A percentile compares a stretch with the other conserved stretches of the same genome.
phyloP scores from a whole-genome alignment of 2,113 vertebrate species.

The Saguinus imperator region DNA sequence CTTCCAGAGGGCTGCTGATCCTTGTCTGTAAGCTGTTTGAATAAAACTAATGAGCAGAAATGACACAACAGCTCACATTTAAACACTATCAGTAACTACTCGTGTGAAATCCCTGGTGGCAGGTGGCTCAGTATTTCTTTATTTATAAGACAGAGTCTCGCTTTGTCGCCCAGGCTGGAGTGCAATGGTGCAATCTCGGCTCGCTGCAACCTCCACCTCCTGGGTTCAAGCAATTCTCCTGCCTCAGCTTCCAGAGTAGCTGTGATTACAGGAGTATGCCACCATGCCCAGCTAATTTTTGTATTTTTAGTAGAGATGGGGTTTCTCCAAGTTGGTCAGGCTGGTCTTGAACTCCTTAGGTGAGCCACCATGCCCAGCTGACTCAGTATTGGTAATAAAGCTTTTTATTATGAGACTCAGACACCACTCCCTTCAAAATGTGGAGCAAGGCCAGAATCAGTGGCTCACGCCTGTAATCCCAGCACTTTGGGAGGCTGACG shows the following conservation, averaged over 20 bases:
- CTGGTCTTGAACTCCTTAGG: too few relatives aligned
- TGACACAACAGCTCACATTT: not conserved
- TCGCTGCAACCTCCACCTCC: too few relatives aligned
- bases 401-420: slow-evolving; percentile 12
- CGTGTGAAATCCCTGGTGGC: not conserved
- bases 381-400: not conserved
- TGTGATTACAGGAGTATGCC: too few relatives aligned
- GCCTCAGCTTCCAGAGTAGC: too few relatives aligned
- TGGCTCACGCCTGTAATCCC: not conserved
- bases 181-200: too few relatives aligned
- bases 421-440: not conserved
- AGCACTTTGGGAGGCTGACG: not conserved
- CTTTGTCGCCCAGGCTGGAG: too few relatives aligned
- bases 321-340: too few relatives aligned
- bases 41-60: slow-evolving; percentile 10
- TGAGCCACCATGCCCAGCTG: too few relatives aligned
- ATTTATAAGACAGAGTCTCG: too few relatives aligned
- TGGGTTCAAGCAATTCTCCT: too few relatives aligned
- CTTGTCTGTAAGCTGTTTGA: slow-evolving; percentile 85
- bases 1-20: slow-evolving; percentile 82
- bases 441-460: not conserved
- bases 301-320: too few relatives aligned
- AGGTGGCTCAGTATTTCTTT: not conserved
- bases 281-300: too few relatives aligned
- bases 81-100: slow-evolving; percentile 12